Percentiles rank a stretch among this genome's conserved stretches.
Evolutionary conservation across 2,888 invertebrate genomes (phyloP).

Genomic region (Lepetodrilus schrolli): DNA sequence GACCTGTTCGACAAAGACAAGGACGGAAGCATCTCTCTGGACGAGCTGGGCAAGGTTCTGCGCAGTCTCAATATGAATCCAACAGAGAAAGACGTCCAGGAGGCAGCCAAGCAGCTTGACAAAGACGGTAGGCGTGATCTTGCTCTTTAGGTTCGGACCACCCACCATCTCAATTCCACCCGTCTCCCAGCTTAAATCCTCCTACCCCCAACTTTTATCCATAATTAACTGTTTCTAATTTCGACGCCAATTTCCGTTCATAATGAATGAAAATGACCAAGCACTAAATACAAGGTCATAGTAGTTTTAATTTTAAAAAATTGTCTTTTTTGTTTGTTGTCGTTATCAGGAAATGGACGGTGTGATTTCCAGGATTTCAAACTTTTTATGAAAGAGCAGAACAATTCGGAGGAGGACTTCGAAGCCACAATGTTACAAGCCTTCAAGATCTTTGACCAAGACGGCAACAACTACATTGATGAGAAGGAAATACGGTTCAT

Average conservation of each 20-base stretch:
- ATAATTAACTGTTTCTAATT: too few species aligned
- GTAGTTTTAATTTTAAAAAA: too few species aligned
- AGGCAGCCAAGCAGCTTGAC: slow-evolving; percentile 28
- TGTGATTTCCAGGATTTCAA: slow-evolving; percentile 22
- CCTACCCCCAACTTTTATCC: too few species aligned
- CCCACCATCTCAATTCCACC: too few species aligned
- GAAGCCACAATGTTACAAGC: slow-evolving; percentile 8
- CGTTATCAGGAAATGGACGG: not conserved
- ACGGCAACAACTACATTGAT: slow-evolving; percentile 34
- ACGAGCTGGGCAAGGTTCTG: slow-evolving; percentile 32
- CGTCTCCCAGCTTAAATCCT: too few species aligned
- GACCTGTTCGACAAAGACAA: slow-evolving; percentile 37
- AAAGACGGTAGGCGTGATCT: slow-evolving; percentile 35
- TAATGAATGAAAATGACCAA: too few species aligned
- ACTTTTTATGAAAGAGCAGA: not conserved
- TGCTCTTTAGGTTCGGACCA: too few species aligned
- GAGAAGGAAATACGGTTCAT: slow-evolving; percentile 30
- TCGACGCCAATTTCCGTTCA: too few species aligned
- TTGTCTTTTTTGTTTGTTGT: too few species aligned
- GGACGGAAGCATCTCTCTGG: slow-evolving; percentile 32
- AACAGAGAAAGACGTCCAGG: slow-evolving; percentile 33
- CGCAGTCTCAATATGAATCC: slow-evolving; percentile 36
- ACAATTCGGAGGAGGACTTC: slow-evolving; percentile 7
- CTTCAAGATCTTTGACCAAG: slow-evolving; percentile 37
- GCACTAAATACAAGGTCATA: too few species aligned